These are phyloP conservation scores for Pyrocephalus nanus DNA, from an alignment of 2,797 vertebrate genomes.

Conservation along the genomic window DNA sequence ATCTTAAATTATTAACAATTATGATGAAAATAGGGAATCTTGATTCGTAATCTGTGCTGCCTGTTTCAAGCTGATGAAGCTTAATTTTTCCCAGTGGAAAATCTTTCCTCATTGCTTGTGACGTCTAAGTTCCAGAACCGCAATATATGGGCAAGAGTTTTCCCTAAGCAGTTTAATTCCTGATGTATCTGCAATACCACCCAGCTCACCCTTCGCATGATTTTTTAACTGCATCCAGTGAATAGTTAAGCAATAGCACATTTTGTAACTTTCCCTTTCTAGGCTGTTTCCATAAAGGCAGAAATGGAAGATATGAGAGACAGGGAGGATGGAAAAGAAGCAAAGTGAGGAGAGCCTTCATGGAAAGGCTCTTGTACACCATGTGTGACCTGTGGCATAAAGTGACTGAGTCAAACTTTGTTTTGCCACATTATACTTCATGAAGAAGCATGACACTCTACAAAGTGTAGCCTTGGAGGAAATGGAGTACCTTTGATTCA, in stretches of 20 bases:
- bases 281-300: background rate
- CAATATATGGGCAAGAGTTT: background rate
- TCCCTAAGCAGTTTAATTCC: background rate
- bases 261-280: background rate
- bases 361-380: background rate
- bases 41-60: background rate
- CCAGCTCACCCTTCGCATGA: background rate
- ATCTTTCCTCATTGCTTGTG: background rate
- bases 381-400: background rate
- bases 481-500: background rate
- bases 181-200: background rate
- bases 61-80: background rate
- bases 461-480: background rate
- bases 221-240: background rate
- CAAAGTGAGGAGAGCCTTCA: background rate
- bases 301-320: background rate
- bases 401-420: background rate
- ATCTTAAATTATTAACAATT: background rate
- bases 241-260: background rate
- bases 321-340: background rate
- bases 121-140: rapidly evolving
- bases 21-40: background rate
- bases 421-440: background rate
- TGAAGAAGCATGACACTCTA: background rate
- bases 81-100: slow-evolving; percentile 5